Evolutionary conservation across 2,113 vertebrate species (phyloP), one percentile per base, ranked within the genome.

Genomic region (Pogona vitticeps): DNA sequence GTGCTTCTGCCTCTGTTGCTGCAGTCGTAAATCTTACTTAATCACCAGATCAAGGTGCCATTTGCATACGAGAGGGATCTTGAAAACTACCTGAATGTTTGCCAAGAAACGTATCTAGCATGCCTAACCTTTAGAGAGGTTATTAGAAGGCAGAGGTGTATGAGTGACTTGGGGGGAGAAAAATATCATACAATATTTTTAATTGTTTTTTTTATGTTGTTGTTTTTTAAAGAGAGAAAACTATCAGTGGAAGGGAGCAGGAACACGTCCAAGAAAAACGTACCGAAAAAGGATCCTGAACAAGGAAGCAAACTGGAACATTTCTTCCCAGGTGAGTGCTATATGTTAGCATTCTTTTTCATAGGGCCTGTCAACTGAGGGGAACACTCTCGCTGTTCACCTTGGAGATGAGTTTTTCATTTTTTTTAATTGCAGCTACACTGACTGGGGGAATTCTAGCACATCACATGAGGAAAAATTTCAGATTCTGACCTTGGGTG

Each of bases 51-150:
- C 88, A 92, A 92, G 90, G 84, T 42, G 91, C 52, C 23, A 21
- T 91, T 92, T 92, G 79, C 89, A 86, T 92, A 88, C 78, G 91
- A 89, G 92, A 90, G 76, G 82, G 59, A 88, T 83, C 89, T 92
- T 90, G 87, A 94, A 93, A 93, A 92, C 52, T 88, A 75, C 90
- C 90, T 93, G 78, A 86, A 85, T 36, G 1, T 33, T 85, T 94
- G 92, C 91, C 93, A 88, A 80, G 83, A 87, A n/a, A 90, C 61
- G 46, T 85, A 86, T 80, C 13, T 58, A 67, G 86, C 90, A 89
- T 76, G 86, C 0, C 31, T 86, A 90, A 75, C 87, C 75, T 89
- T 93, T 76, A 6, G 26, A 84, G 33, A 89, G 86, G 80, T 90
- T 86, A 92, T 88, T 88, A 58, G 84, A 85, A 68, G n/a, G 84